Evolutionary conservation across 2,113 vertebrate species (phyloP).

Genomic region (Actinemys pallida): DNA sequence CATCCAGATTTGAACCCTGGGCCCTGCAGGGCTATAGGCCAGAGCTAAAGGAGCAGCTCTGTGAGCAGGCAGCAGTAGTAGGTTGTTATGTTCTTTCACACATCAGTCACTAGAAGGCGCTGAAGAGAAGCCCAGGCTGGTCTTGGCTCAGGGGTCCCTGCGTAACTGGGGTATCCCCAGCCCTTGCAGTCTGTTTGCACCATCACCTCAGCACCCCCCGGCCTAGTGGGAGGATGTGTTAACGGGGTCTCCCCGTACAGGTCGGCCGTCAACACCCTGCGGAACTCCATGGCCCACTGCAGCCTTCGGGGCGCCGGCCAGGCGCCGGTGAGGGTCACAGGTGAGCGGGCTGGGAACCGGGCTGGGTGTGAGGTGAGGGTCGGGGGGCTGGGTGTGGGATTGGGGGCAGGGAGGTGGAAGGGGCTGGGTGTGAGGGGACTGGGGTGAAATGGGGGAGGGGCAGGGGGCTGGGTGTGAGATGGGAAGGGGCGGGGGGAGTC

Average conservation of each 20-base stretch:
- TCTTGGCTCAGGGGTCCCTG: neutral
- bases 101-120: neutral
- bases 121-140: neutral
- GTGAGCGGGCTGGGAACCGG: neutral
- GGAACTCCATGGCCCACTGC: slow-evolving; percentile 40
- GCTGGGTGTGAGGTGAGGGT: accelerated
- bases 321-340: neutral
- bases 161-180: neutral
- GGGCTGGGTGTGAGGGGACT: neutral
- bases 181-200: neutral
- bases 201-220: neutral
- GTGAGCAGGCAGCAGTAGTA: neutral
- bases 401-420: neutral
- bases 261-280: slow-evolving; percentile 58
- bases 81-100: neutral
- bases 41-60: neutral
- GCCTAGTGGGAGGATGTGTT: neutral
- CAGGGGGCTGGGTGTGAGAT: neutral
- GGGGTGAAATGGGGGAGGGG: neutral
- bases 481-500: neutral
- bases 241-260: neutral
- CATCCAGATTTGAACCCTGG: neutral
- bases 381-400: too few relatives aligned
- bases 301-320: slow-evolving; percentile 31
- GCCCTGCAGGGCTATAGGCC: neutral